Conservation (phyloP, 2,113 vertebrate species). For the Vulpes ferrilata region DNA sequence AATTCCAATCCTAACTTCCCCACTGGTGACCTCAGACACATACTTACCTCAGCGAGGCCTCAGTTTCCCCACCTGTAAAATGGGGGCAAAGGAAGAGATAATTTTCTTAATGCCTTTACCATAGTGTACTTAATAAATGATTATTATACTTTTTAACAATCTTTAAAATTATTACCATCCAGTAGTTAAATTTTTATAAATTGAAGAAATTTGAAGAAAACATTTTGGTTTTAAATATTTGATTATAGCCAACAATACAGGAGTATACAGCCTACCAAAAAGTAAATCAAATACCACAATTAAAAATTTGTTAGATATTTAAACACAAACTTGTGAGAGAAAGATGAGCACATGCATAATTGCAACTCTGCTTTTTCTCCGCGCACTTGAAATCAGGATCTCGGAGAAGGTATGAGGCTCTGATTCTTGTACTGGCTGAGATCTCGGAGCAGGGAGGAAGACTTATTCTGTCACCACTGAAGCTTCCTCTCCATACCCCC, state of each 20-base stretch:
- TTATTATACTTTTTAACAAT: background rate
- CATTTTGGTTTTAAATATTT: background rate
- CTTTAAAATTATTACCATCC: background rate
- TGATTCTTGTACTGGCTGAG: background rate
- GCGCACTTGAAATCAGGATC: background rate
- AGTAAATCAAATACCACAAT: background rate
- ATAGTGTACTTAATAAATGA: background rate
- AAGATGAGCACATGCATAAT: background rate
- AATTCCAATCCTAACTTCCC: background rate
- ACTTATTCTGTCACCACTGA: background rate
- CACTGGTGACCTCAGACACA: background rate
- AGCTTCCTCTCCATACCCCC: background rate
- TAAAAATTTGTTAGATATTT: background rate
- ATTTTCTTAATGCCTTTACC: background rate
- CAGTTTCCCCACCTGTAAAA: background rate
- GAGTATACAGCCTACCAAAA: background rate
- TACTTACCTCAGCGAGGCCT: background rate
- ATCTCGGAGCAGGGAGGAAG: background rate
- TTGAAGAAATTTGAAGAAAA: background rate
- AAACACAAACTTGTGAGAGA: background rate
- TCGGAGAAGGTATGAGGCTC: background rate
- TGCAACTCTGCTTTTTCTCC: background rate
- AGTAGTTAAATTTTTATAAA: background rate
- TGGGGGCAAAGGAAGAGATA: background rate
- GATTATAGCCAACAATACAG: background rate